A percentile compares a stretch with the other conserved stretches of the same genome.
Conservation (phyloP, 2,888 invertebrate genomes). For the Heliconius ismenius region DNA sequence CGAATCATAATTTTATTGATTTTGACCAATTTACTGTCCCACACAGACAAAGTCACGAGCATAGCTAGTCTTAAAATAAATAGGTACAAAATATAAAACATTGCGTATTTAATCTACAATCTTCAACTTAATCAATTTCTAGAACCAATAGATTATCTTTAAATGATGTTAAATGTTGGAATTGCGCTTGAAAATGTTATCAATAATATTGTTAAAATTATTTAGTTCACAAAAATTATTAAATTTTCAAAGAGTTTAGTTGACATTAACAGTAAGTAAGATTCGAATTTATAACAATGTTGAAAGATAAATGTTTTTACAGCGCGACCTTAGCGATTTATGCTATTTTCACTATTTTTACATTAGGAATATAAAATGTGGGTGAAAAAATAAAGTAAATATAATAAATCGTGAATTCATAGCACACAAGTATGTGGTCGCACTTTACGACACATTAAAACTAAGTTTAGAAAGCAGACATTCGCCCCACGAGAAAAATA, state of each 20-base stretch:
- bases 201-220: background rate
- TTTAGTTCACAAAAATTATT: background rate
- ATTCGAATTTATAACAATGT: no score
- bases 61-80: background rate
- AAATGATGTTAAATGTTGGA: no score
- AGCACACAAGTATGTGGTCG: constrained; percentile 2
- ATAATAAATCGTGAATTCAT: background rate
- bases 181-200: background rate
- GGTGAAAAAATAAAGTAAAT: background rate
- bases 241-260: no score
- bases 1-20: no score
- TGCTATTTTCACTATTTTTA: background rate
- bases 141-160: background rate
- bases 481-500: constrained; percentile 9
- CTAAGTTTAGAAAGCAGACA: constrained; percentile 18
- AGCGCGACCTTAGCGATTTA: background rate
- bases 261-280: no score
- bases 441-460: constrained; percentile 24
- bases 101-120: background rate
- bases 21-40: no score
- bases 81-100: background rate
- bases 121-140: background rate
- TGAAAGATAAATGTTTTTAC: no score
- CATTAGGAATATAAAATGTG: background rate
- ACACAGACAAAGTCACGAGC: no score